Evolutionary conservation across 2,888 invertebrate species (phyloP), one percentile per base, ranked within the genome.

Genomic region (Sinotaia quadrata): DNA sequence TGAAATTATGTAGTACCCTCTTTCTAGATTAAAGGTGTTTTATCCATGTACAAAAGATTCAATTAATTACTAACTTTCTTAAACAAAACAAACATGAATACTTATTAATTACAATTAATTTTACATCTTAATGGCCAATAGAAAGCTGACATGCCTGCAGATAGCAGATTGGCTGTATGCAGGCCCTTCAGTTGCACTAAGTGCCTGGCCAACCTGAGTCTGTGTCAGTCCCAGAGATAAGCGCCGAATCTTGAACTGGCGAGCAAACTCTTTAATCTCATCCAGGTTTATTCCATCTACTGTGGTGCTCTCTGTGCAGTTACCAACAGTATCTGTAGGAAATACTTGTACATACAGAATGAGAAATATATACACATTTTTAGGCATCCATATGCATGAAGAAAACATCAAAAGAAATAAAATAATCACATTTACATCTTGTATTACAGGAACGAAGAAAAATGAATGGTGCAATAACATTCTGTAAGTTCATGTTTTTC

Each of bases 121-220:
- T 31, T 12, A 12, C 27, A n/a, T n/a, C n/a, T 57, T 57, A 18
- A 57, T 18, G 21, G 51, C 51, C 51, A 10, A n/a, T 51, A n/a
- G n/a, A n/a, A n/a, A n/a, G n/a, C n/a, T n/a, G n/a, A n/a, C 90
- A 91, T 91, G 97, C 97, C 97, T 95, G 95, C 98, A 98, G 89
- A 98, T 98, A 81, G 98, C 98, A 89, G 97, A 97, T 91, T 98
- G 98, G 90, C 97, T 97, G 90, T 98, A 98, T 61, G 97, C 97
- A 37, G 98, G 98, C 66, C 98, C 98, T 90, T 97, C 97, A 29
- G 97, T 97, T 68, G 96, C 94, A 79, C 96, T 97, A 15, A 98
- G 90, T 49, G 98, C 97, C 89, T 97, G 97, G 4, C 89, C 89
- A 15, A 89, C 88, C 91, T 98, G 98, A 0, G 97, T 97, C 89